Evolutionary conservation across 2,888 invertebrate species (phyloP).

Genomic region (Kuschelorhynchus macadamiae): DNA sequence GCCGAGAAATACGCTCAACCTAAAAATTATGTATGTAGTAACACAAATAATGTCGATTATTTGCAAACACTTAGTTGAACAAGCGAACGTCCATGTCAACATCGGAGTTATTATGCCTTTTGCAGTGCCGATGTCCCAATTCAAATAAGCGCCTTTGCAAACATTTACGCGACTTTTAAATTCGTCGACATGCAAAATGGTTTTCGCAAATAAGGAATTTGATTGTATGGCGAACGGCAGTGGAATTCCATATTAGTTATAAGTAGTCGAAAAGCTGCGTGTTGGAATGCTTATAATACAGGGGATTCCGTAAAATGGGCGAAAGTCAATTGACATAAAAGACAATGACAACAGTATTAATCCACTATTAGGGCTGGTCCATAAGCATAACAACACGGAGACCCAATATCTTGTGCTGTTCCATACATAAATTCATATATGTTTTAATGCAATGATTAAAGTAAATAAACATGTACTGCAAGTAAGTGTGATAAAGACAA

Average conservation of each 20-base stretch:
- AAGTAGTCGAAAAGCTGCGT: no score
- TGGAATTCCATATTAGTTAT: slow-evolving; percentile 20
- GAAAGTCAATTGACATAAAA: slow-evolving; percentile 39
- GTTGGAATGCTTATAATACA: no score
- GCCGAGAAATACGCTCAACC: slow-evolving; percentile 20
- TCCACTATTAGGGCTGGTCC: no score
- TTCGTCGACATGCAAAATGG: slow-evolving; percentile 24
- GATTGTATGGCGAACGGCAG: slow-evolving; percentile 2
- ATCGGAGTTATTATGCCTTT: slow-evolving; percentile 39
- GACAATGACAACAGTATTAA: no score
- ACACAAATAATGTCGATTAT: slow-evolving; percentile 40
- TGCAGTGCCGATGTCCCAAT: slow-evolving; percentile 40
- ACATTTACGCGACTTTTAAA: slow-evolving; percentile 3
- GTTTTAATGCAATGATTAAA: no score
- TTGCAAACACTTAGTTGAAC: slow-evolving; percentile 48
- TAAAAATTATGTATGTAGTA: slow-evolving; percentile 26
- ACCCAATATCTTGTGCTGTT: no score
- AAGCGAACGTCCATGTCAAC: slow-evolving; percentile 47
- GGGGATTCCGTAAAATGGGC: slow-evolving; percentile 25
- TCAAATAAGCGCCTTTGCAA: slow-evolving; percentile 28
- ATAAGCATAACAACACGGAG: no score
- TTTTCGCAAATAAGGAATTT: slow-evolving; percentile 31
- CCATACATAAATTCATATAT: no score
- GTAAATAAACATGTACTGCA: no score
- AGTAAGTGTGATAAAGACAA: no score